These are phyloP conservation scores for Wiebesia pumilae DNA, from an alignment of 1,140 invertebrate species.

Conservation along the genomic window DNA sequence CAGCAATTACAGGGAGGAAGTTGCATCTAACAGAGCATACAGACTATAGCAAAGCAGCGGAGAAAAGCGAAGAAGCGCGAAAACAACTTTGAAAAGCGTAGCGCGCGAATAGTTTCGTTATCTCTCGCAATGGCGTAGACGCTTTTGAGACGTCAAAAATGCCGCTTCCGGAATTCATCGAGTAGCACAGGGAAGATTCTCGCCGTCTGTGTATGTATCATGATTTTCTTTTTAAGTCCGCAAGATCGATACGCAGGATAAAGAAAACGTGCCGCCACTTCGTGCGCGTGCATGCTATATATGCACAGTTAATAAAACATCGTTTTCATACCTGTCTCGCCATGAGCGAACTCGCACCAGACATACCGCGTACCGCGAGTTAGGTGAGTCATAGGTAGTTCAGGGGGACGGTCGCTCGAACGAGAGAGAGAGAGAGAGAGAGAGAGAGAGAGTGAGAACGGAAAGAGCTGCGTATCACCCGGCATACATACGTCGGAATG, in stretches of 20 bases:
- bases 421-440: neutral
- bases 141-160: conserved; percentile 20
- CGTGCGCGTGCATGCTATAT: neutral
- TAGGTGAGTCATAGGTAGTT: conserved; percentile 10
- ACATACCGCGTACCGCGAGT: conserved; percentile 16
- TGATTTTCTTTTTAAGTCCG: conserved; percentile 14
- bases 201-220: neutral
- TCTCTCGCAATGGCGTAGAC: neutral
- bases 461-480: conserved; percentile 1
- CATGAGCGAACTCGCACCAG: neutral
- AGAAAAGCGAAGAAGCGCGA: neutral
- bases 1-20: conserved; percentile 17
- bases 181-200: neutral
- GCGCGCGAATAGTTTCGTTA: conserved; percentile 24
- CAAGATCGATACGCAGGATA: conserved; percentile 40
- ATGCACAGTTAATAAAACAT: conserved; percentile 30
- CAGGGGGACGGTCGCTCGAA: neutral
- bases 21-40: neutral
- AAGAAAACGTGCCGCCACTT: neutral
- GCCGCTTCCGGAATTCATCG: conserved; percentile 43
- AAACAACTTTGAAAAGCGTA: neutral
- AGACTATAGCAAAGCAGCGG: neutral
- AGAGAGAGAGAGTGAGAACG: neutral
- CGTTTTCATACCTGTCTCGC: conserved; percentile 37
- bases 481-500: conserved; percentile 40